These are phyloP conservation scores for Gastrophysa polygoni DNA, from an alignment of 2,888 invertebrate species.

Conservation along the genomic window DNA sequence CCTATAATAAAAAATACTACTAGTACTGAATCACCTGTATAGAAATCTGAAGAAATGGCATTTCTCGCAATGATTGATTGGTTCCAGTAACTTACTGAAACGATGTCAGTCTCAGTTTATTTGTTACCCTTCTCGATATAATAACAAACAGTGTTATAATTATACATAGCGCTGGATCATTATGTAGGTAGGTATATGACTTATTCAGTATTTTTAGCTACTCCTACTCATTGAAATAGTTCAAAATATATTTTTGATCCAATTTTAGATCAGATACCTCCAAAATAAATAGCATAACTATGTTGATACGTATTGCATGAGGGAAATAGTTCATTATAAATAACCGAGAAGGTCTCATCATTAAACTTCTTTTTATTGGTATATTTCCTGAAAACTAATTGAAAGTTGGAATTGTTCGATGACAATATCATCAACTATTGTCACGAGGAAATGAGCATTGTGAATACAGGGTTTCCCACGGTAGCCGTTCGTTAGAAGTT, in stretches of 20 bases:
- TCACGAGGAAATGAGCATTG: too few relatives aligned
- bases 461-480: too few relatives aligned
- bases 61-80: too few relatives aligned
- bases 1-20: too few relatives aligned
- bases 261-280: conserved; percentile 17
- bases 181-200: conserved; percentile 5
- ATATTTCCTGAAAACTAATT: neutral
- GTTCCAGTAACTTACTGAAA: conserved; percentile 23
- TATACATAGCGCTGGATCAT: conserved; percentile 5
- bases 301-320: conserved; percentile 6
- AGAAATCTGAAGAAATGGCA: too few relatives aligned
- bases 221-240: conserved; percentile 4
- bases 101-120: conserved; percentile 9
- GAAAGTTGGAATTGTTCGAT: too few relatives aligned
- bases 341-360: conserved; percentile 5
- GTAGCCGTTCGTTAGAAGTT: too few relatives aligned
- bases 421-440: too few relatives aligned
- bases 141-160: conserved; percentile 15
- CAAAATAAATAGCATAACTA: conserved; percentile 18
- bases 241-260: conserved; percentile 20
- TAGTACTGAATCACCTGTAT: too few relatives aligned
- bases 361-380: neutral
- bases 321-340: conserved; percentile 10
- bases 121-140: conserved; percentile 11
- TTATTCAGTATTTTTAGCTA: conserved; percentile 15